Evolutionary conservation across 2,797 vertebrate genomes (phyloP).

Genomic region (Mareca strepera): DNA sequence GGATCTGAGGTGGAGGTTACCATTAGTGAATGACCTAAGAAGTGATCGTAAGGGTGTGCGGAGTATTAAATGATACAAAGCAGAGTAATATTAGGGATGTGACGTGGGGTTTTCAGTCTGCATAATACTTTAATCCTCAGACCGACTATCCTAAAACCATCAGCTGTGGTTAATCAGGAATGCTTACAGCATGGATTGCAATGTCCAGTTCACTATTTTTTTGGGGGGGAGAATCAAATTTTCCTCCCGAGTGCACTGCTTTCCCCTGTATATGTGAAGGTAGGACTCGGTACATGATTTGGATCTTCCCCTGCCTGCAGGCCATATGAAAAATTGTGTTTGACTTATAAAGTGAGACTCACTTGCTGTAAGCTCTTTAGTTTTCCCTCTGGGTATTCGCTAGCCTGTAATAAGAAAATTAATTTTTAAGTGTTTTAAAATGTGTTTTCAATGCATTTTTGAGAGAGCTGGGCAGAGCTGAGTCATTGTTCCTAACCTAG

Average conservation of each 20-base stretch:
- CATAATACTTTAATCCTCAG: slow-evolving; percentile 50
- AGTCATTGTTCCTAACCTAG: neutral
- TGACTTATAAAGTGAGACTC: neutral
- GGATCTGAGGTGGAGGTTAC: neutral
- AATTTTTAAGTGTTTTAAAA: neutral
- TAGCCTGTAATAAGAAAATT: neutral
- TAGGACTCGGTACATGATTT: neutral
- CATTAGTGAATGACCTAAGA: neutral
- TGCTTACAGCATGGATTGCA: neutral
- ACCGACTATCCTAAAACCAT: neutral
- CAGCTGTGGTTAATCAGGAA: slow-evolving; percentile 10
- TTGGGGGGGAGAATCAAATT: neutral
- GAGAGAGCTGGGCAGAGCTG: neutral
- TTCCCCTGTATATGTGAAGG: neutral
- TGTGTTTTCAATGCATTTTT: neutral
- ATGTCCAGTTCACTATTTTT: neutral
- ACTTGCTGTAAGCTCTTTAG: neutral
- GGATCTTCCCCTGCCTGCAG: neutral
- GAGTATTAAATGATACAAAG: slow-evolving; percentile 2
- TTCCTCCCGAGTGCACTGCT: neutral
- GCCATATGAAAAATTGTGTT: neutral
- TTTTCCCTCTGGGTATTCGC: neutral
- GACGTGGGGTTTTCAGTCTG: neutral
- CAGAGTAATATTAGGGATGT: slow-evolving; percentile 30
- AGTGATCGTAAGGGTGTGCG: neutral